Evolutionary conservation across 2,888 invertebrate genomes (phyloP), one percentile per base, ranked within the genome.

Genomic region (Mesorhabditis sp.): DNA sequence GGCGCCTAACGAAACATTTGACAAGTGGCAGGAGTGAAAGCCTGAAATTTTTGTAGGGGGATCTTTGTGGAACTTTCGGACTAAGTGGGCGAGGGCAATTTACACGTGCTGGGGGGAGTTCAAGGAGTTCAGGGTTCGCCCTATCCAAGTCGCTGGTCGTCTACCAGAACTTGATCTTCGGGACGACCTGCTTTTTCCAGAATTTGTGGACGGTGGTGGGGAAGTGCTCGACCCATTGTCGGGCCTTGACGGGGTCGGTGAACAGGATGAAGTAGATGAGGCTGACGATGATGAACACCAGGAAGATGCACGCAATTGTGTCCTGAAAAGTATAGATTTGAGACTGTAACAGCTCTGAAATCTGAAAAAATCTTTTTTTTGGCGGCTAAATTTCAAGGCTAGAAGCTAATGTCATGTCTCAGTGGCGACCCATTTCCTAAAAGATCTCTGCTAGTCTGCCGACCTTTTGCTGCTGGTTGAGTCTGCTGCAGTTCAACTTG

Each of bases 191-290:
- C 7, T 50, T 50, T n/a, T 50, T 50, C 58, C 58, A 50, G 58
- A 50, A 50, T 13, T 10, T 50, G 58, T 10, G 10, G 10, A n/a
- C n/a, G n/a, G 7, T 50, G 10, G 58, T n/a, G 10, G 58, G 58
- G n/a, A 50, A n/a, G 7, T n/a, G 58, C 58, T 50, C 58, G 10
- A 50, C 7, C 58, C 58, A 50, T 50, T 50, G 58, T 13, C 58
- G 58, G n/a, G 58, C 58, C n/a, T 50, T 50, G 58, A 50, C 10
- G 10, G 58, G 58, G n/a, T 50, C 58, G 58, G 58, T 50, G 58
- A 13, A 50, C 58, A 50, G n/a, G 58, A 50, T 50, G 58, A 50
- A 50, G n/a, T 50, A 50, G 58, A 50, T 50, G 58, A 50, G 58
- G 58, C 58, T n/a, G 58, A 50, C 58, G 58, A 50, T 50, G 58